Evolutionary conservation across 2,888 invertebrate species (phyloP), one percentile per base, ranked within the genome.

Genomic region (Eueremaeus valkanovi): DNA sequence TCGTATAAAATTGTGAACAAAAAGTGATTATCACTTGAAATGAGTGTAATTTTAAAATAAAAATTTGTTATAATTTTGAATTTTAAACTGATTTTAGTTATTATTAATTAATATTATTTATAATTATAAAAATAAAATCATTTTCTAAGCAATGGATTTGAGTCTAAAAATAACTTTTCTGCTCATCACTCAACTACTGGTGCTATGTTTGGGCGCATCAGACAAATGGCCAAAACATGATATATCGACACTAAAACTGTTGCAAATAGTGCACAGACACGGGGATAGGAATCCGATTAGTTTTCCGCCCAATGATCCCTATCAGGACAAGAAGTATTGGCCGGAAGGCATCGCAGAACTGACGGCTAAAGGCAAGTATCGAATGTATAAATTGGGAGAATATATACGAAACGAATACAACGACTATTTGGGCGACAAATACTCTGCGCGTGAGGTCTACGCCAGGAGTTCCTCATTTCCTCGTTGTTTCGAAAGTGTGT

Each of bases 221-320:
- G 5, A 49, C 8, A 18, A 49, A 11, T 73, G 73, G 73, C 58
- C 73, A 55, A 27, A 36, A 13, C 73, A 73, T 51, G 73, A 73
- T 29, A 51, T 73, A 1, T 31, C 63, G 11, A 74, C 74, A 31
- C 18, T 75, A 24, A 51, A 40, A n/a, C 55, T 75, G 13, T 24
- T 75, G 24, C 58, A 58, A 31, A 61, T 75, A 1, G 73, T 73
- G 9, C 73, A 73, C 70, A 61, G 73, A 33, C 76, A 76, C 40
- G 76, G 73, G 5, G 76, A 76, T 36, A 51, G 76, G 13, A 33
- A 73, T 18, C 73, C 76, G 11, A 16, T 40, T 1, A 9, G 45
- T 5, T 74, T 76, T 21, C 24, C 42, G 2, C 73, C 73, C 13
- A 75, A 75, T n/a, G 77, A 77, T 66, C 77, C 77, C 1, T 76